Evolutionary conservation across 1,140 invertebrate species (phyloP).

Genomic region (Polyergus mexicanus): DNA sequence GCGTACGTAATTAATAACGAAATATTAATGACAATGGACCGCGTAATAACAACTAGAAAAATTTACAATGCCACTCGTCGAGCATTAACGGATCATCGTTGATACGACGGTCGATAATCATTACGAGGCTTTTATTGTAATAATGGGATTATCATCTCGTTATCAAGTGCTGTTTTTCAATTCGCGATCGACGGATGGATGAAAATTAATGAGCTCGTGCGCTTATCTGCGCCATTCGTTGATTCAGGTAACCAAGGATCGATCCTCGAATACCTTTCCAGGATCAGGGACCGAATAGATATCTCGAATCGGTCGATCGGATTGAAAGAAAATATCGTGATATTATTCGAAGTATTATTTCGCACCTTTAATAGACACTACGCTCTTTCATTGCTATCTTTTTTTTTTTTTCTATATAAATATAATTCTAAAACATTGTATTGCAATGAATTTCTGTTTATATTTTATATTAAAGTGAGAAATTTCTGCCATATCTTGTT

Average conservation of each 20-base stretch:
- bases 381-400: background rate
- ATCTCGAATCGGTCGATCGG: conserved; percentile 69
- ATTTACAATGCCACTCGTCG: conserved; percentile 59
- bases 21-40: conserved; percentile 67
- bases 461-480: background rate
- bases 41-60: conserved; percentile 58
- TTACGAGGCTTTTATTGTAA: conserved; percentile 61
- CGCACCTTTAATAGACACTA: conserved; percentile 2
- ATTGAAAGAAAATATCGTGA: conserved; percentile 85
- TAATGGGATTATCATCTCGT: conserved; percentile 62
- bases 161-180: conserved; percentile 61
- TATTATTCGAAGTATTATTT: conserved; percentile 82
- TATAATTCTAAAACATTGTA: background rate
- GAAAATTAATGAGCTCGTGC: conserved; percentile 58
- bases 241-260: conserved; percentile 56
- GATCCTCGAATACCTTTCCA: conserved; percentile 38
- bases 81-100: conserved; percentile 66
- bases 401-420: background rate
- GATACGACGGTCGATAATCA: conserved; percentile 58
- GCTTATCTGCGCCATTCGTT: conserved; percentile 55
- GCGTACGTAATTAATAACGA: conserved; percentile 65
- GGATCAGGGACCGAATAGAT: conserved; percentile 48
- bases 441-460: background rate
- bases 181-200: conserved; percentile 34
- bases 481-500: background rate